Evolutionary conservation across 2,797 vertebrate species (phyloP).

Genomic region (Meriones psammophilus): DNA sequence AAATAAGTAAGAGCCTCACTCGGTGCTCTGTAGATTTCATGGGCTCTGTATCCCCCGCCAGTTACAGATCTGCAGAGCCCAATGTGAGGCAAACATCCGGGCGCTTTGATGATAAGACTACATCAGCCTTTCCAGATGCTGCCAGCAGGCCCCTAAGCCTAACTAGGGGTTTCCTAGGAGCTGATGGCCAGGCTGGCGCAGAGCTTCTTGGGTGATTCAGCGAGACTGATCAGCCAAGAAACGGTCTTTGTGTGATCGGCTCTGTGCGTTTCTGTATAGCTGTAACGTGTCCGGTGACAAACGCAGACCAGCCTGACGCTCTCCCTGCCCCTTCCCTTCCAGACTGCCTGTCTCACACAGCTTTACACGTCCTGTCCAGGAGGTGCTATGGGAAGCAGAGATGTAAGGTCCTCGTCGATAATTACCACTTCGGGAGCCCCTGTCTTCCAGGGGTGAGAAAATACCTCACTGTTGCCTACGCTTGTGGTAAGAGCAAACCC

Average conservation of each 20-base stretch:
- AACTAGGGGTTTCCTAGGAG: not conserved
- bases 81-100: not conserved
- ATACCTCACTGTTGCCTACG: slow-evolving; percentile 95
- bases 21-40: not conserved
- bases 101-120: not conserved
- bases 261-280: accelerated
- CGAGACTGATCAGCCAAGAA: not conserved
- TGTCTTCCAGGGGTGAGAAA: slow-evolving; percentile 96
- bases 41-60: not conserved
- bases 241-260: not conserved
- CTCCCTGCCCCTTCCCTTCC: slow-evolving; percentile 72
- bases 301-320: not conserved
- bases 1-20: not conserved
- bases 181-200: not conserved
- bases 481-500: slow-evolving; percentile 92
- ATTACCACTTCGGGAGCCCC: slow-evolving; percentile 94
- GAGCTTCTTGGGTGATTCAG: not conserved
- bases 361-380: slow-evolving; percentile 91
- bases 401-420: slow-evolving; percentile 92
- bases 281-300: accelerated
- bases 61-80: not conserved
- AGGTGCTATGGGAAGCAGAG: slow-evolving; percentile 95
- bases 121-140: not conserved
- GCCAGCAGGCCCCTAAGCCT: not conserved
- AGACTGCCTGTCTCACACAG: slow-evolving; percentile 96